Percentiles rank a stretch among this genome's conserved stretches.
These are phyloP conservation scores for Copidosoma aretas DNA, from an alignment of 2,888 invertebrate genomes.

Conservation along the genomic window DNA sequence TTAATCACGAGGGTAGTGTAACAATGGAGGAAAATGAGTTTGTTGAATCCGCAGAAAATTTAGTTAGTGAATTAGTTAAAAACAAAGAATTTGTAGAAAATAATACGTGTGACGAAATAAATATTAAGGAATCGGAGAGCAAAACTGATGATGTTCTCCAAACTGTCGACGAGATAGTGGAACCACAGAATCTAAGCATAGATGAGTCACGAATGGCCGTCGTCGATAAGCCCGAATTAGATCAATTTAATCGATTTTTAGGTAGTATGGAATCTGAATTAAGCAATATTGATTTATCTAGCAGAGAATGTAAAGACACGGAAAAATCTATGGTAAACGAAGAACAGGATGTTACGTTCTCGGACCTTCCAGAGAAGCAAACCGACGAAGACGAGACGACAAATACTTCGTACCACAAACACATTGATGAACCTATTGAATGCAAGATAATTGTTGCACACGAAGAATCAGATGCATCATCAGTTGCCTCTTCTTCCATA, in stretches of 20 bases:
- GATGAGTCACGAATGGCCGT: conserved; percentile 22
- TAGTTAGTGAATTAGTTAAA: conserved; percentile 16
- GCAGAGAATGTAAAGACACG: conserved; percentile 10
- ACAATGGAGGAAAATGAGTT: conserved; percentile 2
- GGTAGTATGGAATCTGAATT: conserved; percentile 56
- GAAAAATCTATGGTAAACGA: conserved; percentile 10
- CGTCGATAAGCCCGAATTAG: conserved; percentile 51
- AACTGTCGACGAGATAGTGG: conserved; percentile 39
- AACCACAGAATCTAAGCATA: conserved; percentile 33
- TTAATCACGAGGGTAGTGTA: conserved; percentile 4
- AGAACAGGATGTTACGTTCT: conserved; percentile 23
- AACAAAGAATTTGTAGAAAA: conserved; percentile 13
- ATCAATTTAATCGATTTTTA: conserved; percentile 55
- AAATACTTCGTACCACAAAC: conserved; percentile 29
- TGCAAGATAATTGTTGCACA: conserved; percentile 38
- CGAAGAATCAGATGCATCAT: conserved; percentile 36
- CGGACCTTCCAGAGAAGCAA: conserved; percentile 39
- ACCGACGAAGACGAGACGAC: conserved; percentile 42
- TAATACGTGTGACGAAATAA: conserved; percentile 3
- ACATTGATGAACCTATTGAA: conserved; percentile 19
- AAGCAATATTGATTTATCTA: conserved; percentile 38
- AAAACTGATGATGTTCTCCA: conserved; percentile 4
- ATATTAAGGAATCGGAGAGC: conserved; percentile 2
- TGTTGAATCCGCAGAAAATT: conserved; percentile 16
- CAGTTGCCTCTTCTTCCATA: conserved; percentile 18